Evolutionary conservation across 2,888 invertebrate species (phyloP).

Genomic region (Myopa tessellatipennis): DNA sequence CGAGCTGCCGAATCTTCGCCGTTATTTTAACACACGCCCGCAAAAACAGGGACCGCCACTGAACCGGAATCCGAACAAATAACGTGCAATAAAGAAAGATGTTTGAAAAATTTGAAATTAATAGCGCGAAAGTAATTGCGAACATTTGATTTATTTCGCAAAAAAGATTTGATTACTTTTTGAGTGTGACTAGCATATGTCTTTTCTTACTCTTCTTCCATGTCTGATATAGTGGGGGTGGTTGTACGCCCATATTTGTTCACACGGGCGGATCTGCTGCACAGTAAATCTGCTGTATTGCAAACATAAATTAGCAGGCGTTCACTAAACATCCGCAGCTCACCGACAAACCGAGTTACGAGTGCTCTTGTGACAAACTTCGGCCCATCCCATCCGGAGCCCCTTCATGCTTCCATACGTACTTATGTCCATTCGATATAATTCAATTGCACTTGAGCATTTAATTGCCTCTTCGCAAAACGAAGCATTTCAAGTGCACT

Average conservation of each 20-base stretch:
- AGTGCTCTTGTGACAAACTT: neutral
- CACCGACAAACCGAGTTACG: neutral
- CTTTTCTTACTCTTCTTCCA: neutral
- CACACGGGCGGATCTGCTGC: neutral
- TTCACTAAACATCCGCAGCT: slow-evolving; percentile 9
- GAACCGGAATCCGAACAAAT: slow-evolving; percentile 39
- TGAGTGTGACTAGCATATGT: slow-evolving; percentile 25
- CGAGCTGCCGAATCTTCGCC: slow-evolving; percentile 2
- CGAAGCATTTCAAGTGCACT: neutral
- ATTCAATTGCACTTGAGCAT: slow-evolving; percentile 34
- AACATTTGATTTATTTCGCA: slow-evolving; percentile 36
- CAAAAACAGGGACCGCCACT: slow-evolving; percentile 29
- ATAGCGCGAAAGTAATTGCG: slow-evolving; percentile 55
- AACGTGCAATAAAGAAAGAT: slow-evolving; percentile 25
- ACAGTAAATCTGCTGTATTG: too few relatives aligned
- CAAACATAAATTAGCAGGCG: neutral
- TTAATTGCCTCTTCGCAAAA: slow-evolving; percentile 30
- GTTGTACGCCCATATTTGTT: neutral
- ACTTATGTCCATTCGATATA: slow-evolving; percentile 12
- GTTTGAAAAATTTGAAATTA: slow-evolving; percentile 53
- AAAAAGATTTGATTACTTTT: slow-evolving; percentile 49
- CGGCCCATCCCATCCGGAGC: neutral
- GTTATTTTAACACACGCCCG: slow-evolving; percentile 35
- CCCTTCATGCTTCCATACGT: neutral
- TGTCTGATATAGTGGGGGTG: neutral